phyloP scores from a whole-genome alignment of 2,797 vertebrate genomes.

The Pampus argenteus region DNA sequence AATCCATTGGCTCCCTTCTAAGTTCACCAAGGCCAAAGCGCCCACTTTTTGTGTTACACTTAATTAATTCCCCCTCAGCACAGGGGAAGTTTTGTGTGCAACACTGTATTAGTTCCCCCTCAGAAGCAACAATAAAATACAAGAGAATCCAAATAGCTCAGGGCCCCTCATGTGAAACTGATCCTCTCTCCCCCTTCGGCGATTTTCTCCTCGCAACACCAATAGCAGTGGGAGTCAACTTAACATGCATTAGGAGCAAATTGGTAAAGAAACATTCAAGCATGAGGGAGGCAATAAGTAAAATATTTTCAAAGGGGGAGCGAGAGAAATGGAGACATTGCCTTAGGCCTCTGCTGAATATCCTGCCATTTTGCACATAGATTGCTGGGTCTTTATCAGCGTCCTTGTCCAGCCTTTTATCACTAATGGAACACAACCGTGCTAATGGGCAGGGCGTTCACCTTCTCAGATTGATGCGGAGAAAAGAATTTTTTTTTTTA shows the following conservation, averaged over 20 bases:
- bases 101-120: conserved; percentile 85
- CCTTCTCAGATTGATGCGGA: conserved; percentile 3
- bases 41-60: conserved; percentile 81
- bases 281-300: conserved; percentile 70
- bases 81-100: conserved; percentile 80
- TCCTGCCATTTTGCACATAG: conserved; percentile 21
- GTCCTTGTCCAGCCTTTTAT: conserved; percentile 6
- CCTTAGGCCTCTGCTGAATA: conserved; percentile 58
- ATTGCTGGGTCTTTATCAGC: conserved; percentile 13
- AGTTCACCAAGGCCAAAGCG: conserved; percentile 66
- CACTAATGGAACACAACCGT: neutral
- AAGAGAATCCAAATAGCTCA: conserved; percentile 83
- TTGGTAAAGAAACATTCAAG: conserved; percentile 83
- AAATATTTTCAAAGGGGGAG: conserved; percentile 74
- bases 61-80: conserved; percentile 82
- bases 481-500: neutral
- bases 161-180: conserved; percentile 85
- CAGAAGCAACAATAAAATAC: conserved; percentile 84
- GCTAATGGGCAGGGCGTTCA: neutral
- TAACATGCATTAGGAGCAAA: conserved; percentile 81
- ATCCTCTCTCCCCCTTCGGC: conserved; percentile 77
- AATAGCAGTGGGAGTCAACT: conserved; percentile 79
- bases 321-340: conserved; percentile 61
- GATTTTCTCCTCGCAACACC: conserved; percentile 69
- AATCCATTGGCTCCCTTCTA: conserved; percentile 56